Conservation (phyloP, 2,113 vertebrate genomes). For the Silurus glanis region DNA sequence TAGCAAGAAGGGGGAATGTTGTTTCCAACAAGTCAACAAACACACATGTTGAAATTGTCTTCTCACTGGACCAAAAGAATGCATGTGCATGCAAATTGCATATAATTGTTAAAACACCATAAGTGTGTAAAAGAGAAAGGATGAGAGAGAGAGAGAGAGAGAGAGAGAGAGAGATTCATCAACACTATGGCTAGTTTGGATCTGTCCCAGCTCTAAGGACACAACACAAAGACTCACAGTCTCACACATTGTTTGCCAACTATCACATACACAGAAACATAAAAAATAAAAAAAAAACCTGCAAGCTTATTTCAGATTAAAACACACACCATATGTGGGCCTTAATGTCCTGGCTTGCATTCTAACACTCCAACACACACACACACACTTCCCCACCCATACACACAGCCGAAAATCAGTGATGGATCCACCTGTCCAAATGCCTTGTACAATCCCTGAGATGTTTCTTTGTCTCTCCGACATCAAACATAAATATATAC, state of each 20-base stretch:
- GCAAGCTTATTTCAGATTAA: constrained; percentile 7
- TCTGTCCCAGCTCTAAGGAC: constrained; percentile 7
- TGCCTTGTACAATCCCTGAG: constrained; percentile 12
- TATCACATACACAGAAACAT: not conserved
- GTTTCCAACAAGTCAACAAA: constrained; percentile 31
- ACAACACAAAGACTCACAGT: constrained; percentile 8
- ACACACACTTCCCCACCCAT: not conserved
- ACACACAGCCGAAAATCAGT: not conserved
- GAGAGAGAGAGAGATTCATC: not conserved
- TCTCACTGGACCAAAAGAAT: constrained; percentile 21
- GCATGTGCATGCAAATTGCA: not conserved
- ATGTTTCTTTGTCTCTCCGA: constrained; percentile 13
- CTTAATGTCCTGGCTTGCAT: constrained; percentile 10
- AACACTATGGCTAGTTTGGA: not conserved
- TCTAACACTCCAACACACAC: constrained; percentile 19
- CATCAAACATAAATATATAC: not conserved
- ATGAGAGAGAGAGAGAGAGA: constrained; percentile 5
- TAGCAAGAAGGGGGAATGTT: no score
- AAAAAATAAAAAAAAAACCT: not conserved
- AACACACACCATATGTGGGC: constrained; percentile 23
- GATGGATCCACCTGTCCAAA: constrained; percentile 1
- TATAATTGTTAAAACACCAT: not conserved
- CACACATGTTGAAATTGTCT: constrained; percentile 1
- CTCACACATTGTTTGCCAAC: constrained; percentile 25
- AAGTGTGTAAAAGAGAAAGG: not conserved